phyloP scores from a whole-genome alignment of 1,140 invertebrate genomes.

The Megalonaias nervosa region DNA sequence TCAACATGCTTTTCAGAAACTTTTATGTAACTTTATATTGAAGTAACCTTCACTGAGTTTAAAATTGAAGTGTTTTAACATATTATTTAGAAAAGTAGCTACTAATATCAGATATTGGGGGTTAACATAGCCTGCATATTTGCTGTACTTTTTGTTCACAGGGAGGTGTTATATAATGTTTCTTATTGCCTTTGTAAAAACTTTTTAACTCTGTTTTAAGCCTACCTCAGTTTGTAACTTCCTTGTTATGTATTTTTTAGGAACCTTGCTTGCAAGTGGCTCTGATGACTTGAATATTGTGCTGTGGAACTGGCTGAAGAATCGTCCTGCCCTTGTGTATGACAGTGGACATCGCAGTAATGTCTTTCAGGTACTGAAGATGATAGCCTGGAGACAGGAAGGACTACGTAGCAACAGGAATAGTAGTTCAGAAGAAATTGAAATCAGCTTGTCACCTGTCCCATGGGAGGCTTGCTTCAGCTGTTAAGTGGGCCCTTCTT shows the following conservation, averaged over 20 bases:
- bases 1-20: too few relatives aligned
- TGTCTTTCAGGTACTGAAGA: conserved; percentile 85
- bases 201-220: background rate
- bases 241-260: conserved; percentile 62
- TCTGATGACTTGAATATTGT: conserved; percentile 91
- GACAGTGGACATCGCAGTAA: conserved; percentile 88
- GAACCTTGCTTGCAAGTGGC: conserved; percentile 85
- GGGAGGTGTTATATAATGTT: too few relatives aligned
- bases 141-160: background rate
- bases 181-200: too few relatives aligned
- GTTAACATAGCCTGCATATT: background rate
- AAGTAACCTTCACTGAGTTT: too few relatives aligned
- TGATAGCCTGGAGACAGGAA: background rate
- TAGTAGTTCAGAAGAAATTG: background rate
- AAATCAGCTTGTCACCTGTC: background rate
- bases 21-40: too few relatives aligned
- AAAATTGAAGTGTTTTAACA: too few relatives aligned
- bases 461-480: background rate
- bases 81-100: too few relatives aligned
- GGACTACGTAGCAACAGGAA: background rate
- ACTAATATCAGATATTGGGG: background rate
- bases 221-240: background rate
- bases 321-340: conserved; percentile 78
- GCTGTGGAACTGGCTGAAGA: conserved; percentile 92
- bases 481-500: background rate